phyloP scores from a whole-genome alignment of 1,140 invertebrate species.

The Achroia grisella region DNA sequence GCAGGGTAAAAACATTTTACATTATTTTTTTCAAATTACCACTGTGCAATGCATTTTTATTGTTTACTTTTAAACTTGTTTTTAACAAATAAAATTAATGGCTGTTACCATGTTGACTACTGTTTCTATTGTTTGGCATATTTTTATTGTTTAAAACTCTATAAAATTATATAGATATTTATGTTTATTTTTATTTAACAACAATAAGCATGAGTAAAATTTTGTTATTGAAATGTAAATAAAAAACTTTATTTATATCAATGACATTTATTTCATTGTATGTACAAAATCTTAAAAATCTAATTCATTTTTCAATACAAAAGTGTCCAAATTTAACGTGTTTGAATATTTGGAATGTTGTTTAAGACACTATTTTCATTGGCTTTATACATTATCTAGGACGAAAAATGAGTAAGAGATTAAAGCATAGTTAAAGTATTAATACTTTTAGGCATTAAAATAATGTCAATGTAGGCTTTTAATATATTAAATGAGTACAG shows the following conservation, averaged over 20 bases:
- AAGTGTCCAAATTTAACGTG: constrained; percentile 70
- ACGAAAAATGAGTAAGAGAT: constrained; percentile 45
- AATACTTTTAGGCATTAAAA: constrained; percentile 32
- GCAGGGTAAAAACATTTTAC: too few relatives aligned
- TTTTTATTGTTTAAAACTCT: too few relatives aligned
- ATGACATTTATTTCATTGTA: constrained; percentile 73
- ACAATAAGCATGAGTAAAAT: too few relatives aligned
- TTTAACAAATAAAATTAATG: too few relatives aligned
- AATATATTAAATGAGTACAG: neutral
- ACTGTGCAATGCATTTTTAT: too few relatives aligned
- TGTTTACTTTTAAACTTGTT: too few relatives aligned
- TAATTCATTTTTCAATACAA: constrained; percentile 64
- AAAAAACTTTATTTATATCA: constrained; percentile 56
- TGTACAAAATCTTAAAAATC: constrained; percentile 72
- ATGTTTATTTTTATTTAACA: neutral
- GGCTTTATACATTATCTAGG: constrained; percentile 52
- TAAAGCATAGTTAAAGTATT: constrained; percentile 47
- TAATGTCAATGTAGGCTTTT: constrained; percentile 4
- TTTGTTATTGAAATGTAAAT: constrained; percentile 20
- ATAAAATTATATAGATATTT: too few relatives aligned
- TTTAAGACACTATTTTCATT: constrained; percentile 66
- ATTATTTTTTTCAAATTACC: too few relatives aligned
- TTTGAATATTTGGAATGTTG: constrained; percentile 71
- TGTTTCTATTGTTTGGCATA: too few relatives aligned
- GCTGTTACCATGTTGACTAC: too few relatives aligned